Evolutionary conservation across 2,888 invertebrate genomes (phyloP), one percentile per base, ranked within the genome.

Genomic region (Drosophila fungiperda): DNA sequence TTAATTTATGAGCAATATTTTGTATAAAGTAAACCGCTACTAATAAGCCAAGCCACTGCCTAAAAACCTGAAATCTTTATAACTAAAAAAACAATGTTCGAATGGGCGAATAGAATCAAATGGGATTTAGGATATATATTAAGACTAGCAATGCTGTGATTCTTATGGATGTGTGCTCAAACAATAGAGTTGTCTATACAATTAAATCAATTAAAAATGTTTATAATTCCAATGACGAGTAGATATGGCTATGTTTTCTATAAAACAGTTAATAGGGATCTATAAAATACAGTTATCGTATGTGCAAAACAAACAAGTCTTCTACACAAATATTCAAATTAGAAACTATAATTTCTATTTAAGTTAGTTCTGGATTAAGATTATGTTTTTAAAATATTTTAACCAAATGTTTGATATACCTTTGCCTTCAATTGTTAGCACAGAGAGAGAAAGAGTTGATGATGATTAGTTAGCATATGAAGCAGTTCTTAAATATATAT

Each of bases 341-440:
- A 5, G 29, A 29, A 29, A 29, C 29, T 6, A 29, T 29, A 29
- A 29, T 29, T 29, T 29, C 29, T 29, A 29, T 29, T 29, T 29
- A 6, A 29, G 5, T 29, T 6, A 29, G 29, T 29, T 29, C 5
- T 29, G 29, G 29, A 6, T 29, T 29, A 29, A 45, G 20, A 45
- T 45, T 3, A 20, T 42, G 23, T 23, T 45, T 45, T 54, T 11
- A 2, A 54, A 23, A 26, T 38, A n/a, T 1, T 29, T 7, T 23
- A 23, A 23, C 45, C 15, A 12, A 11, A 29, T 26, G 1, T 54
- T 45, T 26, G 12, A 9, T 42, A 65, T 79, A 79, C 79, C 79
- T 79, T 79, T 80, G 79, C 77, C 79, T 80, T 77, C 12, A 48
- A 48, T 40, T 29, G 62, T 32, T 38, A 72, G 78, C 78, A 71